A percentile compares a stretch with the other conserved stretches of the same genome.
phyloP scores from a whole-genome alignment of 2,113 vertebrate species.

The Amazona guildingii region DNA sequence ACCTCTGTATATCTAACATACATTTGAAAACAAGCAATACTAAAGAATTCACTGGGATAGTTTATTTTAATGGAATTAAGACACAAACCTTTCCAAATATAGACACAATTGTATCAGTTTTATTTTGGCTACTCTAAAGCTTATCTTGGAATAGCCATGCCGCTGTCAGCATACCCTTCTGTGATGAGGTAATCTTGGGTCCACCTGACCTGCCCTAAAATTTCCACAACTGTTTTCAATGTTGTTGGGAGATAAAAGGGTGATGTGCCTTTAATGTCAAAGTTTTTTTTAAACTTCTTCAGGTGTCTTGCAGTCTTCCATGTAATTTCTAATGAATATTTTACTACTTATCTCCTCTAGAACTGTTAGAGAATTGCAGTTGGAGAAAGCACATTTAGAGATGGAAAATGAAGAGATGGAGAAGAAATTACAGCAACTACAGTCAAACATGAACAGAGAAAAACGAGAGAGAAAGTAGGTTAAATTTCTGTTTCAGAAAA shows the following conservation, averaged over 20 bases:
- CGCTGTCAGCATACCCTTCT: neutral
- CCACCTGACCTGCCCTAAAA: neutral
- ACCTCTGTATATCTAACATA: neutral
- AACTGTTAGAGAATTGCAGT: constrained; percentile 77
- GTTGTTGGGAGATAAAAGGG: neutral
- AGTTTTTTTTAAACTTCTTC: neutral
- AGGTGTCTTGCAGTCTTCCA: neutral
- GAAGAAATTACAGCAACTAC: constrained; percentile 81
- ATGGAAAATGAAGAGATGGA: constrained; percentile 84
- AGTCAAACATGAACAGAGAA: constrained; percentile 80
- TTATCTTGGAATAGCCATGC: neutral
- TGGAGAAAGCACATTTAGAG: constrained; percentile 81
- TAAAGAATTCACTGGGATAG: neutral
- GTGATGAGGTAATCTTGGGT: neutral
- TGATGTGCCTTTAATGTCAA: neutral
- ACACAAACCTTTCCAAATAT: neutral
- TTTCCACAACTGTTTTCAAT: neutral
- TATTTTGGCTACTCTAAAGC: neutral
- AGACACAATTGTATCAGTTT: neutral
- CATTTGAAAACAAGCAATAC: neutral
- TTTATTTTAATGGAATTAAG: neutral
- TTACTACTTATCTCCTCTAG: constrained; percentile 62
- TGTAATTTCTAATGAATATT: neutral
- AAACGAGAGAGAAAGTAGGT: constrained; percentile 88
- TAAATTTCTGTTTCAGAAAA: neutral